Evolutionary conservation across 2,797 vertebrate species (phyloP).

Genomic region (Sardinella longiceps): DNA sequence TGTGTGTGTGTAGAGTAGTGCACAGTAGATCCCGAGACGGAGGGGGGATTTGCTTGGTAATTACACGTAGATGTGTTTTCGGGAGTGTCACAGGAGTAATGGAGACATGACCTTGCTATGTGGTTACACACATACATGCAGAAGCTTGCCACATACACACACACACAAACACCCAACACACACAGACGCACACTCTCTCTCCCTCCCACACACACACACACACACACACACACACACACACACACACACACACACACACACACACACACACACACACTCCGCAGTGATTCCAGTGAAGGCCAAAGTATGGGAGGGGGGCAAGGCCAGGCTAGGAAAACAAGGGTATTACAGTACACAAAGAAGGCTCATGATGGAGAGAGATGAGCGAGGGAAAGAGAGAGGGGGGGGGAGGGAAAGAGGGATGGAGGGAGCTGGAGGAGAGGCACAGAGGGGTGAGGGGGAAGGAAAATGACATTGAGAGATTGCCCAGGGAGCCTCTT

Average conservation of each 20-base stretch:
- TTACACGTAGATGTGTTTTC: constrained; percentile 33
- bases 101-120: constrained; percentile 25
- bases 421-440: not conserved
- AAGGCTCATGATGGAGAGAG: not conserved
- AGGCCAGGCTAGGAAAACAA: constrained; percentile 34
- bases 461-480: constrained; percentile 20
- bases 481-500: constrained; percentile 3
- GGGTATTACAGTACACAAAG: constrained; percentile 18
- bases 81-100: not conserved
- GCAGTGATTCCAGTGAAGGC: constrained; percentile 18
- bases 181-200: not conserved
- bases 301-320: constrained; percentile 9
- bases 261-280: not conserved
- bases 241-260: not conserved
- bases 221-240: constrained; percentile 11
- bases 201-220: not conserved
- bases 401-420: not conserved
- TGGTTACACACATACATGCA: not conserved
- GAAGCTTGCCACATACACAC: too few species aligned
- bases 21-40: not conserved
- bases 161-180: not conserved
- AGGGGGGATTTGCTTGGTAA: constrained; percentile 10
- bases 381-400: not conserved
- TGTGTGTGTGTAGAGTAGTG: not conserved
- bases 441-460: constrained; percentile 7